Evolutionary conservation across 2,888 invertebrate species (phyloP).

Genomic region (Itoplectis maculator): DNA sequence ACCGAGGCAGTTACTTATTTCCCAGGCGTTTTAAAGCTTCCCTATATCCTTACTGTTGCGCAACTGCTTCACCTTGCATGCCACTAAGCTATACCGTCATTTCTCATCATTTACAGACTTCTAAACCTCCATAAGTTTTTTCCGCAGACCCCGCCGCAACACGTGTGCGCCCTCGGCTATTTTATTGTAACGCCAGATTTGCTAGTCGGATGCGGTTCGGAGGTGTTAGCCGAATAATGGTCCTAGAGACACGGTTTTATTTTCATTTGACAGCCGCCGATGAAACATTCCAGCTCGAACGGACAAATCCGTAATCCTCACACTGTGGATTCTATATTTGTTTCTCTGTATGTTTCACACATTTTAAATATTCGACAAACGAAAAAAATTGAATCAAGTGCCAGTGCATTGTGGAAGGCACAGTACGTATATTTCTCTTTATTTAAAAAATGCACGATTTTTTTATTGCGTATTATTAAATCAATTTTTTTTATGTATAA

Average conservation of each 20-base stretch:
- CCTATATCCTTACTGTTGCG: conserved; percentile 55
- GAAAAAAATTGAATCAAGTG: too few relatives aligned
- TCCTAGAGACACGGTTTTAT: neutral
- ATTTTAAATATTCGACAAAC: too few relatives aligned
- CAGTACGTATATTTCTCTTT: too few relatives aligned
- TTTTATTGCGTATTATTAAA: too few relatives aligned
- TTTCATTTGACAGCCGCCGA: neutral
- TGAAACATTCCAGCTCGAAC: too few relatives aligned
- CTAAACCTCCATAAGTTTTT: conserved; percentile 64
- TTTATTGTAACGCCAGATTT: neutral
- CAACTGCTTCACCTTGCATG: conserved; percentile 39
- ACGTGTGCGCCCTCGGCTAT: conserved; percentile 29
- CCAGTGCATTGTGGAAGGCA: too few relatives aligned
- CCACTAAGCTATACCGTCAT: conserved; percentile 46
- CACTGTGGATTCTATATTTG: too few relatives aligned
- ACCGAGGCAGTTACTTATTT: conserved; percentile 69
- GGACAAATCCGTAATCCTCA: too few relatives aligned
- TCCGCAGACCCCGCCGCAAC: conserved; percentile 1
- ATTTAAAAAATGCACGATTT: too few relatives aligned
- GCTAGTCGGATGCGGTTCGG: neutral
- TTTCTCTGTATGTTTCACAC: too few relatives aligned
- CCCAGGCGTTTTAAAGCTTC: conserved; percentile 67
- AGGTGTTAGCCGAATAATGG: conserved; percentile 35
- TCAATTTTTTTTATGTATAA: too few relatives aligned
- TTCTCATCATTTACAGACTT: conserved; percentile 65